phyloP scores from a whole-genome alignment of 2,113 vertebrate genomes.

The Marmota monax region DNA sequence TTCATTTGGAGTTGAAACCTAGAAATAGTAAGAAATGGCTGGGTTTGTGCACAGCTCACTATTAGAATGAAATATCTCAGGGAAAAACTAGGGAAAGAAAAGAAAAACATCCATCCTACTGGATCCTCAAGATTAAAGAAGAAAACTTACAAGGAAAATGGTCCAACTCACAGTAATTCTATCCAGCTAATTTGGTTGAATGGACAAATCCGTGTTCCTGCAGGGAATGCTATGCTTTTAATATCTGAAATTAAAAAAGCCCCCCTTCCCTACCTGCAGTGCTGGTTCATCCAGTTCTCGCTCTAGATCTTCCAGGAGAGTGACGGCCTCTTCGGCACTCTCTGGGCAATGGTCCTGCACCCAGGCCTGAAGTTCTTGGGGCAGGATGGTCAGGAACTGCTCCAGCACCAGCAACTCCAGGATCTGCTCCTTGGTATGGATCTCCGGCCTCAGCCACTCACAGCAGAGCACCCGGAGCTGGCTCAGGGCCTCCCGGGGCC shows the following conservation, averaged over 20 bases:
- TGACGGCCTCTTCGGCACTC: constrained; percentile 78
- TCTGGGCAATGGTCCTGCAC: constrained; percentile 78
- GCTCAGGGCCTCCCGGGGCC: constrained; percentile 80
- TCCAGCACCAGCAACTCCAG: constrained; percentile 82
- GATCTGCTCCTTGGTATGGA: constrained; percentile 82
- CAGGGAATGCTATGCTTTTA: background rate
- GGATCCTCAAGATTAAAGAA: background rate
- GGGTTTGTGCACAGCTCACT: background rate
- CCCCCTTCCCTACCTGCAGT: constrained; percentile 63
- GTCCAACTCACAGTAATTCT: background rate
- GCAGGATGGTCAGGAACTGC: constrained; percentile 83
- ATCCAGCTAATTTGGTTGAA: background rate
- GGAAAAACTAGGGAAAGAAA: background rate
- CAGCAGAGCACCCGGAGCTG: constrained; percentile 81
- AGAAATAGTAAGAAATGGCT: constrained; percentile 35
- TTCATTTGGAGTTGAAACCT: constrained; percentile 69
- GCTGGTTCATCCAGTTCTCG: constrained; percentile 81
- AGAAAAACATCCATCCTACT: background rate
- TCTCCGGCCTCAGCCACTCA: constrained; percentile 81
- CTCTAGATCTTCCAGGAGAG: constrained; percentile 81
- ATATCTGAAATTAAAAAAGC: background rate
- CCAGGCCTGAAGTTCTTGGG: constrained; percentile 79
- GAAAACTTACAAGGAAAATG: background rate
- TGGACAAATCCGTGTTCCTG: background rate
- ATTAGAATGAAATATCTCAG: constrained; percentile 27